These are phyloP conservation scores for Lysiphlebus fabarum DNA, from an alignment of 1,140 invertebrate species.

Conservation along the genomic window DNA sequence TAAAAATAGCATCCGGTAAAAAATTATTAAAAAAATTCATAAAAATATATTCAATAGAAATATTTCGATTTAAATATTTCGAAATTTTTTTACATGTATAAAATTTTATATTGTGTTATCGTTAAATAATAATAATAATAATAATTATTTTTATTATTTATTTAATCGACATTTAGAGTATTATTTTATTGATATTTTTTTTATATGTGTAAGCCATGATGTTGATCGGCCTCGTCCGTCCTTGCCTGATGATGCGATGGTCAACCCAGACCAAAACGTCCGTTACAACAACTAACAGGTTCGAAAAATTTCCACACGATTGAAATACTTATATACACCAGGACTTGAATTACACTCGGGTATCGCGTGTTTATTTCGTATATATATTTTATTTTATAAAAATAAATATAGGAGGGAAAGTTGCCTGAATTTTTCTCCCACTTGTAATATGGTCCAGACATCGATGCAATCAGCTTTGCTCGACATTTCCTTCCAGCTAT, in stretches of 20 bases:
- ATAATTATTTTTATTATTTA: no score
- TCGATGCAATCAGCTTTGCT: slow-evolving; percentile 16
- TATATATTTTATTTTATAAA: no score
- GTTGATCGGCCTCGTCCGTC: slow-evolving; percentile 50
- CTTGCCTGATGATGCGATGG: slow-evolving; percentile 48
- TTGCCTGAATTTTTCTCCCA: slow-evolving; percentile 28
- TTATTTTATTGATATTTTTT: no score
- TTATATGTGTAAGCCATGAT: no score
- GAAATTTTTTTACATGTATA: no score
- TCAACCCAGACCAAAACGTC: slow-evolving; percentile 27
- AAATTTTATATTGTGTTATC: no score
- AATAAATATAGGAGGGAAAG: slow-evolving; percentile 52
- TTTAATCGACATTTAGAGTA: no score
- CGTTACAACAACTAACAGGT: slow-evolving; percentile 42
- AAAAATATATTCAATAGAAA: no score
- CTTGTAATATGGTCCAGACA: neutral
- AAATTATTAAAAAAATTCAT: no score
- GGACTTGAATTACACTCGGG: slow-evolving; percentile 35
- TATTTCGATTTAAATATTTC: no score
- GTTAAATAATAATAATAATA: no score
- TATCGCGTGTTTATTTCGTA: slow-evolving; percentile 33
- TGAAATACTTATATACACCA: slow-evolving; percentile 10
- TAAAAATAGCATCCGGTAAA: no score
- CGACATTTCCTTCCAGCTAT: slow-evolving; percentile 6
- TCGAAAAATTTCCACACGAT: slow-evolving; percentile 43